Base-by-base conservation (phyloP, 2,113 vertebrate species). In the Chionomys nivalis region DNA sequence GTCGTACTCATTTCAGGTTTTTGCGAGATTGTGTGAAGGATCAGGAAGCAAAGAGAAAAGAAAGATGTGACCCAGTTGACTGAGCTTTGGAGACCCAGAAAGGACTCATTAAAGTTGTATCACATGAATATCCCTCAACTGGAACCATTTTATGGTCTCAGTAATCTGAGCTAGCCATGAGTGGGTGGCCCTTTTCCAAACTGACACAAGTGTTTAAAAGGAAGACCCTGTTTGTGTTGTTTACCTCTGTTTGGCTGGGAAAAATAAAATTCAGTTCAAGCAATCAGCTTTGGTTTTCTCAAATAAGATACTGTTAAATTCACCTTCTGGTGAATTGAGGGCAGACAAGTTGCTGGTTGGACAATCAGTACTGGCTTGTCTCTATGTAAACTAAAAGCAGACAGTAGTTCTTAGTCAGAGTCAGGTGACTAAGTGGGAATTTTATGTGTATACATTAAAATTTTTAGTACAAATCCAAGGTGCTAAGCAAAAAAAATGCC, bases 361-460 rank as follows among this genome's bases (percentile, higher is more conserved):
- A 13, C 79, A 89, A 89, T 23, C 52, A 33, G 0, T 52, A 44
- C 76, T 26, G 55, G 13, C 55, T 65, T 77, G 24, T 73, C 36
- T 68, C 93, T 75, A n/a, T 47, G 49, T 49, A 95, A 90, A 79
- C 39, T 42, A 42, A 91, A 88, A 90, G 61, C 70, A 90, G 44
- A 73, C 82, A n/a, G 36, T 89, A 77, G 44, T 3, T 31, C 47
- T 89, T 31, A 91, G 58, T 28, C 13, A 94, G 72, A 75, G 61
- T n/a, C 17, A 87, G 94, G 95, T 89, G 82, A 78, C 49, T 70
- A 79, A 31, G 21, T 39, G 68, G 89, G 85, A 79, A 65, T 79
- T 78, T 76, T n/a, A 11, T 89, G 23, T 87, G 92, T 75, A 44
- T 73, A 21, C 10, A 87, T 89, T 83, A 91, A 5, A 0, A n/a